Evolutionary conservation across 2,113 vertebrate species (phyloP).

Genomic region (Cyprinodon brontotheroides): DNA sequence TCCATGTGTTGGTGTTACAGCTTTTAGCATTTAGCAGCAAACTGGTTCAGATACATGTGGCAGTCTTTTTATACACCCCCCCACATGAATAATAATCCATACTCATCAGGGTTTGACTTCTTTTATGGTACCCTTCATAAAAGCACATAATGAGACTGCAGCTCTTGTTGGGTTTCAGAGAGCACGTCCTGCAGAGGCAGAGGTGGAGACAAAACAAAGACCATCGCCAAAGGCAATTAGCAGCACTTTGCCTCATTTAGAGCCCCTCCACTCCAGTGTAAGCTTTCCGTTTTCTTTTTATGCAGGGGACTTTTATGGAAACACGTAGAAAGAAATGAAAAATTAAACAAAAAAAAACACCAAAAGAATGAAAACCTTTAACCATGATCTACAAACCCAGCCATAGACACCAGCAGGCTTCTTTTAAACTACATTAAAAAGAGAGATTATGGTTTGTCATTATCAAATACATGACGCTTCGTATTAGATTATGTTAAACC

Average conservation of each 20-base stretch:
- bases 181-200: slow-evolving; percentile 30
- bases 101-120: slow-evolving; percentile 25
- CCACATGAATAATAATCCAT: slow-evolving; percentile 17
- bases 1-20: not conserved
- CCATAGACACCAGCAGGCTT: slow-evolving; percentile 11
- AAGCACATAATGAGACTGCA: slow-evolving; percentile 31
- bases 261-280: slow-evolving; percentile 49
- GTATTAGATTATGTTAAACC: not conserved
- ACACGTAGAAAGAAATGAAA: not conserved
- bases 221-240: slow-evolving; percentile 65
- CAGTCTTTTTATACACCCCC: slow-evolving; percentile 1
- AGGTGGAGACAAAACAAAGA: slow-evolving; percentile 50
- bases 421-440: slow-evolving; percentile 9
- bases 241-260: slow-evolving; percentile 55
- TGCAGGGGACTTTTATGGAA: slow-evolving; percentile 34
- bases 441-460: not conserved
- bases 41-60: not conserved
- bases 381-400: not conserved
- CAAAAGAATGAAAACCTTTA: not conserved
- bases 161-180: slow-evolving; percentile 43
- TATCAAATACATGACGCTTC: not conserved
- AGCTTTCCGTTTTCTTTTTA: slow-evolving; percentile 25
- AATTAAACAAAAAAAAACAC: not conserved
- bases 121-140: slow-evolving; percentile 30
- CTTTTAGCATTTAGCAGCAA: not conserved